A percentile compares a stretch with the other conserved stretches of the same genome.
Evolutionary conservation across 2,113 vertebrate species (phyloP).

Genomic region (Actenoides hombroni): DNA sequence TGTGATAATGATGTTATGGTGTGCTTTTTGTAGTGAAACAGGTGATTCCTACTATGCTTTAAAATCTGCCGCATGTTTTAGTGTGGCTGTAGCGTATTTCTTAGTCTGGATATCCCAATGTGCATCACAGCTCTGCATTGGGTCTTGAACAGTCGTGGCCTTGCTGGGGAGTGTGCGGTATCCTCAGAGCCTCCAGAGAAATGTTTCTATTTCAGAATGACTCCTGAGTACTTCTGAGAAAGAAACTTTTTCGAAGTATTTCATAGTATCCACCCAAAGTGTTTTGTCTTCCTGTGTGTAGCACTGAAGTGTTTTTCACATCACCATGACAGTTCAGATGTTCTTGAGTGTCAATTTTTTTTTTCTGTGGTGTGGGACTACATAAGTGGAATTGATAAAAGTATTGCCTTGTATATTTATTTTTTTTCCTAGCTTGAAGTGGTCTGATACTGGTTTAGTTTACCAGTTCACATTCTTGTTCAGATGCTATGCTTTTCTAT

Average conservation of each 20-base stretch:
- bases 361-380: not conserved
- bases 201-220: not conserved
- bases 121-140: not conserved
- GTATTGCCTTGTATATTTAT: not conserved
- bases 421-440: not conserved
- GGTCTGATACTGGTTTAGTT: not conserved
- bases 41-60: not conserved
- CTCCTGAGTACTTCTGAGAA: not conserved
- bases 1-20: not conserved
- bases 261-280: not conserved
- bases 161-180: not conserved
- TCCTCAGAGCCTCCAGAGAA: not conserved
- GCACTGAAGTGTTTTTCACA: constrained; percentile 6
- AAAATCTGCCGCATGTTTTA: not conserved
- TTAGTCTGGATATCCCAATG: not conserved
- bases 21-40: not conserved
- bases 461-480: not conserved
- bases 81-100: not conserved
- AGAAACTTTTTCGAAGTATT: not conserved
- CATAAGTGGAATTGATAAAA: not conserved
- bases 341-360: not conserved
- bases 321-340: not conserved
- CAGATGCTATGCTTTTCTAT: not conserved
- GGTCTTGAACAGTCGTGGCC: not conserved
- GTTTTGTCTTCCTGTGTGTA: not conserved